Percentiles rank a stretch among this genome's conserved stretches.
These are phyloP conservation scores for Psammodynastes pulverulentus DNA, from an alignment of 2,113 vertebrate species.

Conservation along the genomic window DNA sequence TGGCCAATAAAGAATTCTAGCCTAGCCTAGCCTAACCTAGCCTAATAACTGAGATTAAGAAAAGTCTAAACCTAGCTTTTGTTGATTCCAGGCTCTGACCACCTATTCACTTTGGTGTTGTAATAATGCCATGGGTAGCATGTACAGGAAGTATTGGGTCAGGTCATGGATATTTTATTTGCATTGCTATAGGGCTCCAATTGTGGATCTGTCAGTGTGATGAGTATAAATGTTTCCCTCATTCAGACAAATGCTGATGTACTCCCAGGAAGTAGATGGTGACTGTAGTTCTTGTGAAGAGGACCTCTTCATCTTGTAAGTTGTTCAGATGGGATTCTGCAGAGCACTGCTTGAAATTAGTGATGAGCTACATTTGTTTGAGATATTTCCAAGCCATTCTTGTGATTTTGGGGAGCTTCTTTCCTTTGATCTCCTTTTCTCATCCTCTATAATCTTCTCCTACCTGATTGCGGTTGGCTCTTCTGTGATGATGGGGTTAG, in stretches of 20 bases:
- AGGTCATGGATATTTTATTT: background rate
- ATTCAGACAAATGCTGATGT: constrained; percentile 90
- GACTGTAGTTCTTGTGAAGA: constrained; percentile 91
- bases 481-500: background rate
- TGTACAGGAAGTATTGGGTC: background rate
- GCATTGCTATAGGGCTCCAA: background rate
- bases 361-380: background rate
- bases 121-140: background rate
- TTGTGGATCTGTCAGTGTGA: background rate
- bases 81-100: background rate
- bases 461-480: no score
- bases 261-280: constrained; percentile 91
- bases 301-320: constrained; percentile 97
- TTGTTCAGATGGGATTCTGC: constrained; percentile 37
- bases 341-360: background rate
- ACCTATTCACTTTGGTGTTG: background rate
- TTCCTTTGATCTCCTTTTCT: background rate
- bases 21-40: no score
- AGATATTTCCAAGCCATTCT: background rate
- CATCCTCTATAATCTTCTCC: no score
- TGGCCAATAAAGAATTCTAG: no score
- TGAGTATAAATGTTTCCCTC: constrained; percentile 15
- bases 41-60: background rate
- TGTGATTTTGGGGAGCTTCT: background rate
- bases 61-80: background rate